Conservation (phyloP, 2,888 invertebrate genomes). For the Cetonia aurata region DNA sequence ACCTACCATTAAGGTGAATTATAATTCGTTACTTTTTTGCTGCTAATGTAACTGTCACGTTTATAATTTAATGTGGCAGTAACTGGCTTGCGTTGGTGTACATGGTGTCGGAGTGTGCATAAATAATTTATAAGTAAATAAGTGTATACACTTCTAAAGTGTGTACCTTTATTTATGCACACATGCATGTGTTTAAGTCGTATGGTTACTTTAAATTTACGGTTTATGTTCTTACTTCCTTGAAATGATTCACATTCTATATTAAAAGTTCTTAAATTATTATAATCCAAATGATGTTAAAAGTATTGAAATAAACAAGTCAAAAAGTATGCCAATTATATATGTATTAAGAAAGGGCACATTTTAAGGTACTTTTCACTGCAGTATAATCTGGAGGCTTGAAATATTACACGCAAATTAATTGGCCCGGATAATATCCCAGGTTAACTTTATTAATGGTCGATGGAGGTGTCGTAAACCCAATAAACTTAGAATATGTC, state of each 20-base stretch:
- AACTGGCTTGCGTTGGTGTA: conserved; percentile 35
- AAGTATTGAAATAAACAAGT: too few relatives aligned
- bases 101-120: conserved; percentile 27
- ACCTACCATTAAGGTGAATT: conserved; percentile 40
- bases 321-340: too few relatives aligned
- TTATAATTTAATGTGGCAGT: conserved; percentile 44
- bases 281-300: too few relatives aligned
- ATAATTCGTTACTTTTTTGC: conserved; percentile 37
- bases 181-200: conserved; percentile 8
- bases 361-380: too few relatives aligned
- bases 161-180: background rate
- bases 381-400: background rate
- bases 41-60: conserved; percentile 43
- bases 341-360: too few relatives aligned
- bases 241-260: too few relatives aligned
- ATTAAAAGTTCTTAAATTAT: too few relatives aligned
- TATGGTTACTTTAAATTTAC: conserved; percentile 6
- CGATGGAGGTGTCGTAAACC: conserved; percentile 25
- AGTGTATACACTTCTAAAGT: background rate
- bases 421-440: conserved; percentile 13
- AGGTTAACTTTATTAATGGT: conserved; percentile 14
- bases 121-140: conserved; percentile 43
- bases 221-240: too few relatives aligned
- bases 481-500: conserved; percentile 19
- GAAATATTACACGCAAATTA: conserved; percentile 5